Percentiles rank a stretch among this genome's conserved stretches.
Evolutionary conservation across 2,113 vertebrate genomes (phyloP).

Genomic region (Boleophthalmus pectinirostris): DNA sequence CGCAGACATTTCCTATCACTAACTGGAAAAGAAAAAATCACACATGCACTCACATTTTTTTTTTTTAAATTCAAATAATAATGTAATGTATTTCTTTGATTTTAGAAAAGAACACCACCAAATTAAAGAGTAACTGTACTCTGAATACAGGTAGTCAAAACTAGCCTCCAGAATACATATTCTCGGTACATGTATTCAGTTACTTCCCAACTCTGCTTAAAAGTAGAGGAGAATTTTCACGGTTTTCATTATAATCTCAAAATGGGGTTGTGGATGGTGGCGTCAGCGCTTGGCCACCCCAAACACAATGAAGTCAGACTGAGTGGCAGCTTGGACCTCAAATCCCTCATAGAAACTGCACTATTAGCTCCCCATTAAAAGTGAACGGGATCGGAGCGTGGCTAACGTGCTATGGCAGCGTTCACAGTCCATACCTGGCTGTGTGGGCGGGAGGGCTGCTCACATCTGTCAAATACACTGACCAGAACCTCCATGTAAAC

Average conservation of each 20-base stretch:
- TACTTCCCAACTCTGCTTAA: constrained; percentile 7
- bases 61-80: too few species aligned
- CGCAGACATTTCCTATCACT: too few species aligned
- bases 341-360: constrained; percentile 47
- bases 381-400: constrained; percentile 27
- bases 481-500: constrained; percentile 35
- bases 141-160: too few species aligned
- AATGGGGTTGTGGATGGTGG: constrained; percentile 47
- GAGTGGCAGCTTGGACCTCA: constrained; percentile 52
- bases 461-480: constrained; percentile 47
- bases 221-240: constrained; percentile 43
- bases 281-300: constrained; percentile 54
- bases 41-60: too few species aligned
- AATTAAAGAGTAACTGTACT: too few species aligned
- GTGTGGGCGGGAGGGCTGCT: constrained; percentile 41
- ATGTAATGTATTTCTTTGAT: too few species aligned
- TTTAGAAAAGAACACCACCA: too few species aligned
- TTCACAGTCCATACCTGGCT: constrained; percentile 46
- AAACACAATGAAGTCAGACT: constrained; percentile 67
- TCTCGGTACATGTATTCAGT: too few species aligned
- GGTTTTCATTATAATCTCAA: constrained; percentile 44
- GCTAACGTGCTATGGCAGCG: constrained; percentile 32
- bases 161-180: too few species aligned
- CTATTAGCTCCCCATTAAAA: constrained; percentile 61
- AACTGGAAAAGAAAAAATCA: too few species aligned